Evolutionary conservation across 2,888 invertebrate genomes (phyloP).

Genomic region (Trisateles emortualis): DNA sequence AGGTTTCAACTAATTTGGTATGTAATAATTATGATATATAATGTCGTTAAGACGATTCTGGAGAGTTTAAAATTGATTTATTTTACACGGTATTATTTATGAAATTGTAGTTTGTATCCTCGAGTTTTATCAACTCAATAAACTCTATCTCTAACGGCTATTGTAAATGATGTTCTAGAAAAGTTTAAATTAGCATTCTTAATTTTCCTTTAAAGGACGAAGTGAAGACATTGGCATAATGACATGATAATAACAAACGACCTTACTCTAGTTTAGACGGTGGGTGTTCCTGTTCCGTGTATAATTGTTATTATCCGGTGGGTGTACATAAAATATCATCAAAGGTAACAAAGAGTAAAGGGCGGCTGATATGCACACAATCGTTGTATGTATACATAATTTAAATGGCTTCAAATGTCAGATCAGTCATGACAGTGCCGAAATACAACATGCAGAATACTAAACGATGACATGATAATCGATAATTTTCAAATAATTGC

Average conservation of each 20-base stretch:
- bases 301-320: slow-evolving; percentile 57
- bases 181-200: slow-evolving; percentile 18
- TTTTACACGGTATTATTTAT: background rate
- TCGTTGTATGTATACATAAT: slow-evolving; percentile 46
- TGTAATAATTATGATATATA: slow-evolving; percentile 10
- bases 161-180: slow-evolving; percentile 7
- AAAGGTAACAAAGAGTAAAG: slow-evolving; percentile 52
- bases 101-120: background rate
- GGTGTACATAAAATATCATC: slow-evolving; percentile 64
- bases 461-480: slow-evolving; percentile 4
- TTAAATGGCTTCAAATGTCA: slow-evolving; percentile 57
- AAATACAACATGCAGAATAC: slow-evolving; percentile 4
- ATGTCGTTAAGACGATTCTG: slow-evolving; percentile 1
- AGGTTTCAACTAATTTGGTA: slow-evolving; percentile 6
- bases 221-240: slow-evolving; percentile 48
- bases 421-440: slow-evolving; percentile 44
- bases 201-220: slow-evolving; percentile 40
- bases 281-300: slow-evolving; percentile 66
- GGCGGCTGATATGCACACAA: slow-evolving; percentile 75
- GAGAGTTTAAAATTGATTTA: slow-evolving; percentile 6
- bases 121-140: background rate
- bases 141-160: background rate
- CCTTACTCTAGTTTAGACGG: slow-evolving; percentile 73
- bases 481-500: slow-evolving; percentile 11
- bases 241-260: slow-evolving; percentile 66